phyloP scores from a whole-genome alignment of 2,888 invertebrate genomes.

The Liopterus haemorrhoidalis region DNA sequence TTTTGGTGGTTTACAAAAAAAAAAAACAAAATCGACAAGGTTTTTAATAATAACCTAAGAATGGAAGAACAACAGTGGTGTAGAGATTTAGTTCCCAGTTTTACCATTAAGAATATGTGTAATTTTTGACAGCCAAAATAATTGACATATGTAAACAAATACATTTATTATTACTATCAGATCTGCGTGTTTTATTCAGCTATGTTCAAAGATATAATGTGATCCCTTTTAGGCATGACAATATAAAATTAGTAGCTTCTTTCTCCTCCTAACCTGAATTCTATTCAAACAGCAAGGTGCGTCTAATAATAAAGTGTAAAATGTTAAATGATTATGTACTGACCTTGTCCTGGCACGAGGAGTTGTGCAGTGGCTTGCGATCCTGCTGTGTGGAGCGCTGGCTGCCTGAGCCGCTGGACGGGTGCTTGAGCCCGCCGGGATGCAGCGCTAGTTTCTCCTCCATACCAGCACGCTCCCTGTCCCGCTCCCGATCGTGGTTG shows the following conservation, averaged over 20 bases:
- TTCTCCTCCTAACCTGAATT: too few species aligned
- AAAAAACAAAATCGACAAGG: too few species aligned
- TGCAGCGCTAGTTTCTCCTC: conserved; percentile 19
- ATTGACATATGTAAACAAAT: too few species aligned
- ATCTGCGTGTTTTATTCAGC: too few species aligned
- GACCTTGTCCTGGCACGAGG: conserved; percentile 47
- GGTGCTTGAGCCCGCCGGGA: conserved; percentile 18
- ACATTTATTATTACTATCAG: too few species aligned
- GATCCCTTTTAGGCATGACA: too few species aligned
- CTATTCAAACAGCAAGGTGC: too few species aligned
- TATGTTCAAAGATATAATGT: too few species aligned
- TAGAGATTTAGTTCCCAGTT: not conserved
- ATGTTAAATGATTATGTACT: too few species aligned
- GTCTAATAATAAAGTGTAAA: too few species aligned
- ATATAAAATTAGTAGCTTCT: too few species aligned
- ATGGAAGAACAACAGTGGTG: not conserved
- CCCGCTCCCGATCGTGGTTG: conserved; percentile 80
- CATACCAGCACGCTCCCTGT: conserved; percentile 49
- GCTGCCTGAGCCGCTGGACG: conserved; percentile 46
- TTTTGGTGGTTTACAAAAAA: conserved; percentile 25
- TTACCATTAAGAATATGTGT: conserved; percentile 1
- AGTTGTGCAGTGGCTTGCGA: conserved; percentile 54
- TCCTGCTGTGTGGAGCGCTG: too few species aligned
- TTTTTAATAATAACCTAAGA: conserved; percentile 12
- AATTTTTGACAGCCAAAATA: conserved; percentile 14